Conservation (phyloP, 1,140 invertebrate species). For the Hyposmocoma kahamanoa region DNA sequence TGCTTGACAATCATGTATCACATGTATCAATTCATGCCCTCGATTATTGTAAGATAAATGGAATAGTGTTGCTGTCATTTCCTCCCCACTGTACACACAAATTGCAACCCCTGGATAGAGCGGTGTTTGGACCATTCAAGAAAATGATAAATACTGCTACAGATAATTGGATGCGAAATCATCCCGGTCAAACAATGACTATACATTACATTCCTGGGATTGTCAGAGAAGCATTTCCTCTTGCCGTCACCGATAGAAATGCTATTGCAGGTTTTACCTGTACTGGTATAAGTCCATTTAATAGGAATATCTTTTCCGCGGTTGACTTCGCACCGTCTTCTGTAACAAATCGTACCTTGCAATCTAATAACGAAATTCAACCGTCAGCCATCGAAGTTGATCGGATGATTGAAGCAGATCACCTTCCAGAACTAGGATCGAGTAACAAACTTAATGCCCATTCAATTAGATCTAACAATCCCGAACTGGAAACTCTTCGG, state of each 20-base stretch:
- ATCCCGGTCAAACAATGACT: constrained; percentile 2
- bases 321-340: neutral
- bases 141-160: too few relatives aligned
- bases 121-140: constrained; percentile 46
- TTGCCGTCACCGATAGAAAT: neutral
- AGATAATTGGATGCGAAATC: too few relatives aligned
- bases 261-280: neutral
- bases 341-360: constrained; percentile 4
- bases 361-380: too few relatives aligned
- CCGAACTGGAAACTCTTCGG: too few relatives aligned
- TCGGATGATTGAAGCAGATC: too few relatives aligned
- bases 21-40: neutral
- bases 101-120: constrained; percentile 5
- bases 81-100: constrained; percentile 20
- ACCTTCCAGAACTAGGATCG: too few relatives aligned
- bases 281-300: constrained; percentile 1
- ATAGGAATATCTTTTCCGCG: neutral
- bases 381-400: too few relatives aligned
- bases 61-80: constrained; percentile 33
- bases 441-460: too few relatives aligned
- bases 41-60: constrained; percentile 12
- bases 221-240: neutral
- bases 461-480: too few relatives aligned
- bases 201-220: constrained; percentile 1
- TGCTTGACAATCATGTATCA: constrained; percentile 1